Base-by-base conservation (phyloP, 2,797 vertebrate species). In the Dendrocincla tyrannina region DNA sequence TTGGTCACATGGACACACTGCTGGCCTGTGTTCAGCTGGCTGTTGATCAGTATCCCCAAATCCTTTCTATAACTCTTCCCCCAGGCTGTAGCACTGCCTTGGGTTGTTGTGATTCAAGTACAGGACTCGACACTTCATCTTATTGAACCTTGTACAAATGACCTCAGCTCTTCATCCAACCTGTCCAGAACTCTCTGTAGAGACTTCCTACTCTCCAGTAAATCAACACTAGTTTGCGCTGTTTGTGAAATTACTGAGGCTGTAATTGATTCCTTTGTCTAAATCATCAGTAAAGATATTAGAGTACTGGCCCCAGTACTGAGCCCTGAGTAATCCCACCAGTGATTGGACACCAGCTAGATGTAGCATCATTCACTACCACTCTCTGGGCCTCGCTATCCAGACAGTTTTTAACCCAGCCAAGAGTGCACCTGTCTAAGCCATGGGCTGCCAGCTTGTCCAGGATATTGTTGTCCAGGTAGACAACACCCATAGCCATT, bases 81-180 rank as follows among this genome's bases (percentile, higher is more conserved):
- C 20, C 33, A 58, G 25, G 27, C 70, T 47, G 27, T 30, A 18
- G 18, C 25, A 46, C 41, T 37, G n/a, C 7, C 22, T 30, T 20
- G 8, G 42, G 4, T 47, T 59, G 27, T 32, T 47, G 27, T 37
- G 20, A 47, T 15, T 3, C 42, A 24, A 35, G n/a, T 12, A 23
- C 37, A 50, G 52, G n/a, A 39, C 13, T 5, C 19, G 30, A n/a
- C 7, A 20, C 32, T 44, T 0, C 0, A 19, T 6, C 23, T 30
- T 33, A 25, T 3, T 59, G 68, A 66, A 73, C 13, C 9, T 20
- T 44, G 23, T 18, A 47, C 27, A 59, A 59, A 59, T 24, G 4
- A 59, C 28, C 52, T 33, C 10, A 20, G 32, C 39, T 17, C 47
- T 16, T 41, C 32, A 50, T 44, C 18, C 35, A 72, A n/a, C 23